These are phyloP conservation scores for Macaca mulatta DNA, from an alignment of 2,113 vertebrate species.

Conservation along the genomic window DNA sequence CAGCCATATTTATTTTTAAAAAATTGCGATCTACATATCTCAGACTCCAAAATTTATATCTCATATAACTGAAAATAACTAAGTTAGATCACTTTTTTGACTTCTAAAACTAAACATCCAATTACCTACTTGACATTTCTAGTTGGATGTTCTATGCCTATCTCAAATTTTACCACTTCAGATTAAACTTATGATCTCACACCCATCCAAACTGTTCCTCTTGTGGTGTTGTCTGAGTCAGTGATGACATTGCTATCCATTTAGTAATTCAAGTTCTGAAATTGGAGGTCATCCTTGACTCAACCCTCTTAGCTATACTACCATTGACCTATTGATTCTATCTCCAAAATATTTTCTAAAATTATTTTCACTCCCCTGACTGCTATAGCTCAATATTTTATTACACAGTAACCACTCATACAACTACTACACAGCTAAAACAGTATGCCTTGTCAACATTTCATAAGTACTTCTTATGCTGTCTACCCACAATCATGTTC, in stretches of 20 bases:
- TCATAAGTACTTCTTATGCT: background rate
- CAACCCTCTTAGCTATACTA: too few relatives aligned
- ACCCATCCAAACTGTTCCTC: background rate
- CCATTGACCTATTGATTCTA: background rate
- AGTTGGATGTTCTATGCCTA: background rate
- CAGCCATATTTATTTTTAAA: background rate
- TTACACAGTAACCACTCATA: background rate
- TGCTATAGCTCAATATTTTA: background rate
- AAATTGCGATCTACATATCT: background rate
- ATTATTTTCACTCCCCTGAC: background rate
- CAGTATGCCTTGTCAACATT: rapidly evolving
- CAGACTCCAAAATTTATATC: background rate
- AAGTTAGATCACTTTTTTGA: background rate
- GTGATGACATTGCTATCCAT: background rate
- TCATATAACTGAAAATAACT: background rate
- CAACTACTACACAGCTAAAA: background rate
- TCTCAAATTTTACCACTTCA: background rate
- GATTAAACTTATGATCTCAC: background rate
- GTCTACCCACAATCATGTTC: background rate
- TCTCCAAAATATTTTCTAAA: background rate
- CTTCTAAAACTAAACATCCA: background rate
- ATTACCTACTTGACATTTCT: background rate
- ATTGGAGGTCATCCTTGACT: background rate
- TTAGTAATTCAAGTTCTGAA: background rate
- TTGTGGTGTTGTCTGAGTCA: background rate